Conservation (phyloP, 1,140 invertebrate genomes). For the Arion vulgaris region DNA sequence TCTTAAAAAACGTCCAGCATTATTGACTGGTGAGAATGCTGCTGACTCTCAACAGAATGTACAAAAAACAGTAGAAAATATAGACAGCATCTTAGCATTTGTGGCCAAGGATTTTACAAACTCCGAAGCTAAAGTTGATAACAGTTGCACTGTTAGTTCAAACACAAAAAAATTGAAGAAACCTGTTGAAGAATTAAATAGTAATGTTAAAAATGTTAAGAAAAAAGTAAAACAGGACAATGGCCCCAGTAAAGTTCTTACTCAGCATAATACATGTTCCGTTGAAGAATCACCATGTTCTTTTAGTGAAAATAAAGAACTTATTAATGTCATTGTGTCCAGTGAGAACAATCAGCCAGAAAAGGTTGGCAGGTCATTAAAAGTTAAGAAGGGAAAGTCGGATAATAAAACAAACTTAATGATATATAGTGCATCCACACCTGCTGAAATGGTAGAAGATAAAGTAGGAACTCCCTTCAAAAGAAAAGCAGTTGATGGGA, state of each 20-base stretch:
- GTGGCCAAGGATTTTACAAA: slow-evolving; percentile 15
- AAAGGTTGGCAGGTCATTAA: slow-evolving; percentile 10
- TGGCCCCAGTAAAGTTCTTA: neutral
- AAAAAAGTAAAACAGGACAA: neutral
- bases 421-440: neutral
- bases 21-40: neutral
- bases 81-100: slow-evolving; percentile 25
- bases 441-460: neutral
- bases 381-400: slow-evolving; percentile 29
- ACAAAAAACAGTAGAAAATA: neutral
- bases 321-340: neutral
- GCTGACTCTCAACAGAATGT: neutral
- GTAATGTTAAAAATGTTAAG: neutral
- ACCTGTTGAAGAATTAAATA: neutral
- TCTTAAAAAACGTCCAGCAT: slow-evolving; percentile 10
- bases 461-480: neutral
- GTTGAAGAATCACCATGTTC: neutral
- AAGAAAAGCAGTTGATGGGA: neutral
- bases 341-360: neutral
- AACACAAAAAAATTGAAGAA: slow-evolving; percentile 29
- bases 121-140: neutral
- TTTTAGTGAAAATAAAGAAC: neutral
- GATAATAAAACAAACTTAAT: neutral
- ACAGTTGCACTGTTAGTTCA: neutral
- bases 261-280: neutral